Evolutionary conservation across 2,113 vertebrate genomes (phyloP), one percentile per base, ranked within the genome.

Genomic region (Nothobranchius furzeri): DNA sequence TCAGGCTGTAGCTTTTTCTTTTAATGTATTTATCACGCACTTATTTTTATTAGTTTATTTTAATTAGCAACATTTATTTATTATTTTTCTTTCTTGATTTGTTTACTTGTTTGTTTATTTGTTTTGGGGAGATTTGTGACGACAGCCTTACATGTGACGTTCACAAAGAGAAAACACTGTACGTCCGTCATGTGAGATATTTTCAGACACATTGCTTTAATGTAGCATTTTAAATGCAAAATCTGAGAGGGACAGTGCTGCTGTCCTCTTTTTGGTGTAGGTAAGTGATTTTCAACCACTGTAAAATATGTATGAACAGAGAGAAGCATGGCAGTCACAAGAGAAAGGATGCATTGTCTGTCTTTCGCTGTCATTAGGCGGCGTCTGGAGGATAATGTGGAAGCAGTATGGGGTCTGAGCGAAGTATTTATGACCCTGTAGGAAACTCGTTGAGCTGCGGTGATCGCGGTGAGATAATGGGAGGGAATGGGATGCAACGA

Each of bases 401-500:
- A 94, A 96, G 95, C 95, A 93, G 94, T 95, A 94, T 95, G 95
- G 95, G 95, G 95, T 95, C 94, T 84, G 91, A 90, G 90, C 95
- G 93, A 93, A 96, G 93, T 95, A 96, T 95, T 96, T 95, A 93
- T 93, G 95, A 94, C 94, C 94, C 94, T 93, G 93, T 92, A 94
- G 95, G 95, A 95, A 94, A 95, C 95, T 95, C 94, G 94, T 94
- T 95, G 94, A 94, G 93, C 95, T 95, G 93, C 90, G 88, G 93
- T 95, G 94, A 95, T 94, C 92, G 95, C 93, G 81, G 71, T 78
- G 93, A 94, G 95, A 95, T 97, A 96, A 96, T 96, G 96, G 95
- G 94, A 96, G 95, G 92, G 94, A 95, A 95, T 95, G 95, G 95
- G 93, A 95, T 93, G 95, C 94, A 95, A 92, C 93, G 95, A 96